Base-by-base conservation (phyloP, 35 echinoderm and acorn worm species). In the Diadema setosum region DNA sequence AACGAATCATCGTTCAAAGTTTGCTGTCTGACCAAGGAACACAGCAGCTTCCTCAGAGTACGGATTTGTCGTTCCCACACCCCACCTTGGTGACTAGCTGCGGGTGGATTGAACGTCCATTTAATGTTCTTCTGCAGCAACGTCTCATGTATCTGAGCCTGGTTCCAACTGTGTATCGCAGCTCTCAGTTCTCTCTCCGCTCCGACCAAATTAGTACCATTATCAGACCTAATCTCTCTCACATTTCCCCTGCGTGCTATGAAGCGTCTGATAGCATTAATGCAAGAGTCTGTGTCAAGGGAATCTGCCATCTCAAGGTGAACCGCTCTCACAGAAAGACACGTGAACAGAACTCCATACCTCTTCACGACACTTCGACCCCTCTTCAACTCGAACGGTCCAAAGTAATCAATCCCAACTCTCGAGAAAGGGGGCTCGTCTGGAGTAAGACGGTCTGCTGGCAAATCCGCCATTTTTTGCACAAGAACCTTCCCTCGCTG, bases 211-310 rank as follows among this genome's bases (percentile, higher is more conserved):
- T 91, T 91, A 1, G 45, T 78, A 1, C 89, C 83, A 59, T 91
- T 91, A 30, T 91, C 89, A 31, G 34, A 34, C 4, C 42, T 33
- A 26, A 90, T 91, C 31, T 29, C 33, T 23, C 83, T 27, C 32
- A 83, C 65, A 5, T 26, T 15, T 2, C 89, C 89, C 46, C 89
- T 80, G 5, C 81, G 24, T 11, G 42, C 21, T 3, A 83, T 83
- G 45, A 82, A 82, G 12, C 80, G 36, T 4, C 24, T 1, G 2
- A 82, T 11, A 2, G 80, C 80, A 37, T 92, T 87, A n/a, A 92
- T 42, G 34, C 80, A 92, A 29, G 90, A 92, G 33, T 92, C 90
- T 76, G 90, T 92, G 39, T 92, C 70, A 14, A 92, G 21, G 3
- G 70, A 61, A 34, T 85, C 30, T 11, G 36, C 15, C 3, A 60